A percentile compares a stretch with the other conserved stretches of the same genome.
These are phyloP conservation scores for Euwallacea fornicatus DNA, from an alignment of 1,140 invertebrate species.

Conservation along the genomic window DNA sequence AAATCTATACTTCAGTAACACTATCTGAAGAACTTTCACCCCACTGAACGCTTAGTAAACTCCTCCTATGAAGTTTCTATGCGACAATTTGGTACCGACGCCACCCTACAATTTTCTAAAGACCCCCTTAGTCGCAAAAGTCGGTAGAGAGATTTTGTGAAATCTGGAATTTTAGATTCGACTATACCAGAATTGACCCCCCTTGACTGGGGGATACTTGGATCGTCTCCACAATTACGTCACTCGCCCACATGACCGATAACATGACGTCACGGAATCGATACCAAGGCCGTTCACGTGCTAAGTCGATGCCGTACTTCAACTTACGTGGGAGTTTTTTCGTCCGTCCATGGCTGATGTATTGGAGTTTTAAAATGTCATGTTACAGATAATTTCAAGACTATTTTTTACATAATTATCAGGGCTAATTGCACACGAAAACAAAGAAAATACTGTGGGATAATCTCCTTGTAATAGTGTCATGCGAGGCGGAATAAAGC, in stretches of 20 bases:
- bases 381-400: too few relatives aligned
- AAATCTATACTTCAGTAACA: too few relatives aligned
- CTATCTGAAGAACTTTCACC: too few relatives aligned
- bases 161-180: not conserved
- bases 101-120: not conserved
- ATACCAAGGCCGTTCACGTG: conserved; percentile 21
- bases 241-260: conserved; percentile 21
- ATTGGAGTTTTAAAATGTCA: too few relatives aligned
- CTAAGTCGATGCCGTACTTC: conserved; percentile 9
- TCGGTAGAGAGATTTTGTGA: not conserved
- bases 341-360: too few relatives aligned
- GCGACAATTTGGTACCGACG: not conserved
- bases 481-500: not conserved
- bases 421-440: too few relatives aligned
- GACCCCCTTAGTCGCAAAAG: not conserved
- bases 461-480: too few relatives aligned
- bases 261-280: conserved; percentile 12
- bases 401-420: too few relatives aligned
- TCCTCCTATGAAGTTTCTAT: too few relatives aligned
- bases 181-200: not conserved
- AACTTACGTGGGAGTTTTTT: conserved; percentile 5
- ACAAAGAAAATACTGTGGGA: too few relatives aligned
- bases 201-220: conserved; percentile 1
- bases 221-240: conserved; percentile 4
- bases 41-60: too few relatives aligned